Base-by-base conservation (phyloP, 1,140 invertebrate genomes). In the Limonius californicus region DNA sequence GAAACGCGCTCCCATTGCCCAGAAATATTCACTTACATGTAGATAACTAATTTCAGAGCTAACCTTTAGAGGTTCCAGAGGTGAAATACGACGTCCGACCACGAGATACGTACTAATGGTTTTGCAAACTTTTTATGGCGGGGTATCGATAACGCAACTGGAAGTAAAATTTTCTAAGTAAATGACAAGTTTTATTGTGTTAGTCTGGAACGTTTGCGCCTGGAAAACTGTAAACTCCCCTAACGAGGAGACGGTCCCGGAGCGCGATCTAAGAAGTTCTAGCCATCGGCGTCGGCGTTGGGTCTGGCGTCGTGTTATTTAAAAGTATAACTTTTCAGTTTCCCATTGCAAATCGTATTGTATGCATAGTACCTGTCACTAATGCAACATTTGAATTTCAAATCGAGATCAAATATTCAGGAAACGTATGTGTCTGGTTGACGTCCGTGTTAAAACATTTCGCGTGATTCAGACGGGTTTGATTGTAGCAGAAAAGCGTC, bases 351-450 rank as follows among this genome's bases (percentile, higher is more conserved):
- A 39, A 57, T 68, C 59, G 47, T 55, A 62, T 66, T 65, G 57
- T 68, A 57, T 66, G 59, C 57, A 59, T 60, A 67, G 59, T 62
- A 59, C 64, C 64, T 69, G 67, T 69, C 66, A 68, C 63, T 59
- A 65, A 63, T 59, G 57, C 56, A 59, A 69, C 66, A 67, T 69
- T 69, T 68, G 63, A 69, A 68, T 65, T 68, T 67, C 63, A 68
- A 69, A 69, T 69, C 62, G 66, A 64, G 65, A 68, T 69, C 63
- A 69, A 69, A 69, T 69, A 69, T 69, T 65, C 68, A 68, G 65
- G 54, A 50, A 57, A 32, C 66, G 66, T 65, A 57, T 59, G 61
- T 60, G 63, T 69, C 62, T 65, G 59, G 65, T 69, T 69, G 68
- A 69, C 68, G 64, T 63, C 63, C 62, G 64, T 67, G 65, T 67